A percentile compares a stretch with the other conserved stretches of the same genome.
phyloP scores from a whole-genome alignment of 2,797 vertebrate genomes.

The Fratercula arctica region DNA sequence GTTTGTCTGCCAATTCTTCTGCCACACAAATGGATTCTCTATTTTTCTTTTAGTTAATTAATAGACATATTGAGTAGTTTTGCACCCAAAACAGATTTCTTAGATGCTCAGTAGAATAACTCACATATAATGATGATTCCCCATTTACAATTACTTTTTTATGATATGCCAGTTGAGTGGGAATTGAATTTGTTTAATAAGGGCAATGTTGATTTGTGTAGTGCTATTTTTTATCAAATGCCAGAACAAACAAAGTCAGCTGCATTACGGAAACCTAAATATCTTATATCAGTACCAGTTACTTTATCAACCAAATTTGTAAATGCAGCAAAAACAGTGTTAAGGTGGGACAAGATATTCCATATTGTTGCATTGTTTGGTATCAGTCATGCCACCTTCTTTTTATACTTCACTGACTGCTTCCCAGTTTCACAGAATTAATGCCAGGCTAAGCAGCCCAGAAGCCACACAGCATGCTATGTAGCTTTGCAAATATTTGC shows the following conservation, averaged over 20 bases:
- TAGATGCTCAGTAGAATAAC: neutral
- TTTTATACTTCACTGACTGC: neutral
- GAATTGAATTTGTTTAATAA: constrained; percentile 15
- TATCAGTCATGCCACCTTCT: neutral
- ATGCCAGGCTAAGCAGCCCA: neutral
- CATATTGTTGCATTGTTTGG: neutral
- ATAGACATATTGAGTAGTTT: constrained; percentile 10
- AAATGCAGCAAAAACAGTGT: neutral
- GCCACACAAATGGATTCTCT: neutral
- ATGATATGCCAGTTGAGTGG: neutral
- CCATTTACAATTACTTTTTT: neutral
- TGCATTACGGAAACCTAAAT: neutral
- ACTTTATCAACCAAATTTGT: neutral
- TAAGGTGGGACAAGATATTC: neutral
- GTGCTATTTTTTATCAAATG: constrained; percentile 1
- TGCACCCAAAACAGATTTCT: neutral
- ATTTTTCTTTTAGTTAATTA: neutral
- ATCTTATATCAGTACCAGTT: neutral
- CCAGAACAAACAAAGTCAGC: neutral
- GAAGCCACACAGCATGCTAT: neutral
- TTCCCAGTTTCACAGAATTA: neutral
- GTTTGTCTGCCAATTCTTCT: neutral
- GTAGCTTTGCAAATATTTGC: neutral
- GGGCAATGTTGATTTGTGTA: neutral
- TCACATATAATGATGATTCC: neutral